A percentile compares a stretch with the other conserved stretches of the same genome.
These are phyloP conservation scores for Cacatua alba DNA, from an alignment of 2,113 vertebrate genomes.

Conservation along the genomic window DNA sequence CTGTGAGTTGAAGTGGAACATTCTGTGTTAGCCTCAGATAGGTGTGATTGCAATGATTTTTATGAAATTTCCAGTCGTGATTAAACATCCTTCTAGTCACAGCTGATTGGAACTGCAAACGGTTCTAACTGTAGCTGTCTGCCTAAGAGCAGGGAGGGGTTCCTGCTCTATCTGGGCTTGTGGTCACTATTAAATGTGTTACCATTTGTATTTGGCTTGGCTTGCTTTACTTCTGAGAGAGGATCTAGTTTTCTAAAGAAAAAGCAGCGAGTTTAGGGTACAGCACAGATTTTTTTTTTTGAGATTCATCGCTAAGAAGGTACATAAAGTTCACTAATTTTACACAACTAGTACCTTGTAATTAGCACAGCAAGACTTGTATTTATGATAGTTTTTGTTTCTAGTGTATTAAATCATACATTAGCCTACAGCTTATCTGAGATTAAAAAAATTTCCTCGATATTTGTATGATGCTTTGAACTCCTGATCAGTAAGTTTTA, in stretches of 20 bases:
- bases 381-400: neutral
- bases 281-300: neutral
- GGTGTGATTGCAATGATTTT: slow-evolving; percentile 44
- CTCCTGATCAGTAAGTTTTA: neutral
- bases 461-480: neutral
- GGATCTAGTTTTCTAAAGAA: neutral
- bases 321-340: neutral
- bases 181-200: neutral
- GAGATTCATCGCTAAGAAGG: neutral
- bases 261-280: neutral
- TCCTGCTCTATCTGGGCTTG: neutral
- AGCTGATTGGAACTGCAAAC: neutral
- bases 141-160: neutral
- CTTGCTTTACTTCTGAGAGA: neutral
- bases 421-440: neutral
- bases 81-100: neutral
- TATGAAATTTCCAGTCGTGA: slow-evolving; percentile 5
- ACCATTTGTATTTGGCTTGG: neutral
- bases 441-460: neutral
- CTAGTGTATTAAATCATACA: neutral
- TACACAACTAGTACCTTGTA: neutral
- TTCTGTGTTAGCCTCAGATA: slow-evolving; percentile 46
- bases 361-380: neutral
- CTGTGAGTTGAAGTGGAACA: slow-evolving; percentile 62
- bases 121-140: neutral